Base-by-base conservation (phyloP, 2,797 vertebrate species). In the Sebastes iracundus region DNA sequence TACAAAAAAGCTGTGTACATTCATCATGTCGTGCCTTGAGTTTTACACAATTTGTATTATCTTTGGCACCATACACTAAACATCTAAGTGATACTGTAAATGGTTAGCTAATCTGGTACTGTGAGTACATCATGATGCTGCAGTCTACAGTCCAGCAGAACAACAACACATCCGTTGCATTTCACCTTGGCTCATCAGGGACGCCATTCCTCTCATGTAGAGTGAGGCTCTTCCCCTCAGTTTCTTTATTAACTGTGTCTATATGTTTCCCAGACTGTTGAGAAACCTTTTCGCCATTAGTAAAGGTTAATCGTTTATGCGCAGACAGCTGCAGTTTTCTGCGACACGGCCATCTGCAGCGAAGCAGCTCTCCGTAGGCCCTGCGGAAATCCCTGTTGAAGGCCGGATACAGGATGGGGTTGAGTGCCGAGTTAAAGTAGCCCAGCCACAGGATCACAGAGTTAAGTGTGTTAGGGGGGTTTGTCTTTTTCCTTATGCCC, bases 351-450 rank as follows among this genome's bases (percentile, higher is more conserved):
- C 88, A 58, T 76, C 80, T 88, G 78, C 90, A 94, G 80, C 67
- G 63, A 27, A 96, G 93, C 82, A 96, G 92, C 81, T 93, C 90
- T 23, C 88, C 82, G 1, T 96, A 98, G 18, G 97, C 97, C 76
- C 84, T 96, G 81, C 96, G 96, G 87, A 98, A 96, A 87, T 98
- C 97, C 32, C 96, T 91, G 92, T 97, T 98, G 72, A 98, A 96
- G 77, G 97, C 96, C 30, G 97, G 97, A n/a, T 98, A 98, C 78
- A 98, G 96, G 91, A 98, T 96, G 18, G 97, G 97, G 91, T 98
- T 98, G 56, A 98, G 93, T 60, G 96, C 95, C 0, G 97, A 98
- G 92, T 98, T 98, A 68, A 97, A 94, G 85, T 98, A 98, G 5
- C 97, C 97, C 81, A 98, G 81, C 97, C 97, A 98, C 78, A 98